Percentiles rank a stretch among this genome's conserved stretches.
Evolutionary conservation across 1,140 invertebrate species (phyloP).

Genomic region (Lordiphosa collinella): DNA sequence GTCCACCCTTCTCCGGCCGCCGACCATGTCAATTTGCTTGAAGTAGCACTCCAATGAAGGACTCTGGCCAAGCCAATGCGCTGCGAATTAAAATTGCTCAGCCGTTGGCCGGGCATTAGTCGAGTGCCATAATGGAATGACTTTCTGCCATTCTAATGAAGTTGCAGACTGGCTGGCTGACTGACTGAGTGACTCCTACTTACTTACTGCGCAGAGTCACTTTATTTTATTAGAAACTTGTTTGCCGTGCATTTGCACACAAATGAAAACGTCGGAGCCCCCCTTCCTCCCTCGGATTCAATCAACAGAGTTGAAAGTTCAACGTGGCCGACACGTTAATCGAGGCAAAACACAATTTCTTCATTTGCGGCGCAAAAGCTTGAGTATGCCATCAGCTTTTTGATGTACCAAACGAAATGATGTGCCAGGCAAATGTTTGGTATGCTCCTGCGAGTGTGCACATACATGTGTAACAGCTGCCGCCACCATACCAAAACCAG

Average conservation of each 20-base stretch:
- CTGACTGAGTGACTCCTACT: background rate
- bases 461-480: background rate
- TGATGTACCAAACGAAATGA: slow-evolving; percentile 31
- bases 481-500: background rate
- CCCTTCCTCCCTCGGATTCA: slow-evolving; percentile 39
- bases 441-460: background rate
- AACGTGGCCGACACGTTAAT: slow-evolving; percentile 49
- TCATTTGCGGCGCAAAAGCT: slow-evolving; percentile 41
- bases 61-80: slow-evolving; percentile 47
- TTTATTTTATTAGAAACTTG: slow-evolving; percentile 74
- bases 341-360: slow-evolving; percentile 55
- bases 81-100: slow-evolving; percentile 69
- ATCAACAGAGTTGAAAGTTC: slow-evolving; percentile 47
- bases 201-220: slow-evolving; percentile 33
- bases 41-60: slow-evolving; percentile 13
- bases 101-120: slow-evolving; percentile 48
- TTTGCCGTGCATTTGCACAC: slow-evolving; percentile 52
- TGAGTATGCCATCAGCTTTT: slow-evolving; percentile 42
- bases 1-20: slow-evolving; percentile 1
- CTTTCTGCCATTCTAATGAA: slow-evolving; percentile 66
- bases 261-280: slow-evolving; percentile 49
- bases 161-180: background rate
- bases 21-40: slow-evolving; percentile 50
- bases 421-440: background rate
- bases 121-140: slow-evolving; percentile 59